A percentile compares a stretch with the other conserved stretches of the same genome.
Evolutionary conservation across 2,113 vertebrate genomes (phyloP).

Genomic region (Sander vitreus): DNA sequence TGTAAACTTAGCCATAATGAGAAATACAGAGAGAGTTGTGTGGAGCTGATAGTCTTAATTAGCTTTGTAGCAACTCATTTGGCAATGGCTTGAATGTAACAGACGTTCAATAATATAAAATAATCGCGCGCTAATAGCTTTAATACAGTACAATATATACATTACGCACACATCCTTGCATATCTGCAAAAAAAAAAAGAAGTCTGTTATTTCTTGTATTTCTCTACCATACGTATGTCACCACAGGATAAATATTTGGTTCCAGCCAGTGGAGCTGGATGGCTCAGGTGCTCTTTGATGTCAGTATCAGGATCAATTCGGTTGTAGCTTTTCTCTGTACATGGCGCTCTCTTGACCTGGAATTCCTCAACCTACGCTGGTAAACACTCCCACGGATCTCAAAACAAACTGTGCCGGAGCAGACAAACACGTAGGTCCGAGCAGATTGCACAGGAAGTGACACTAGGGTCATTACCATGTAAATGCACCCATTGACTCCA

Average conservation of each 20-base stretch:
- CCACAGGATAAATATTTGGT: slow-evolving; percentile 73
- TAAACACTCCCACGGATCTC: slow-evolving; percentile 78
- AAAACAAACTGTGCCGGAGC: slow-evolving; percentile 70
- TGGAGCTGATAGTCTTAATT: too few relatives aligned
- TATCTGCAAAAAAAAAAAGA: slow-evolving; percentile 12
- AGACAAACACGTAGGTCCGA: slow-evolving; percentile 66
- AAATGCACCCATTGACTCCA: slow-evolving; percentile 71
- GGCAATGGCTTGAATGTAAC: too few relatives aligned
- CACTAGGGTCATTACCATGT: slow-evolving; percentile 66
- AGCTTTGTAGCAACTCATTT: too few relatives aligned
- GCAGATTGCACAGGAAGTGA: slow-evolving; percentile 54
- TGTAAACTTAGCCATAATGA: too few relatives aligned
- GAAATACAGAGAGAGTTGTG: too few relatives aligned
- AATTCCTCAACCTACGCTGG: slow-evolving; percentile 71
- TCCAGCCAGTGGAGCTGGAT: slow-evolving; percentile 41
- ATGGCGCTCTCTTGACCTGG: slow-evolving; percentile 72
- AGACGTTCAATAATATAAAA: too few relatives aligned
- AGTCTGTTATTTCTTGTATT: slow-evolving; percentile 49
- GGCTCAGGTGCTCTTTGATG: slow-evolving; percentile 72
- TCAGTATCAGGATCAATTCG: slow-evolving; percentile 66
- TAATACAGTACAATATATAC: not conserved
- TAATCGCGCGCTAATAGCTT: not conserved
- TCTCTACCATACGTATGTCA: slow-evolving; percentile 63
- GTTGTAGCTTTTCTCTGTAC: slow-evolving; percentile 67
- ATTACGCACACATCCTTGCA: slow-evolving; percentile 8